Percentiles rank a stretch among this genome's conserved stretches.
phyloP scores from a whole-genome alignment of 2,797 vertebrate species.

The Clamator glandarius region DNA sequence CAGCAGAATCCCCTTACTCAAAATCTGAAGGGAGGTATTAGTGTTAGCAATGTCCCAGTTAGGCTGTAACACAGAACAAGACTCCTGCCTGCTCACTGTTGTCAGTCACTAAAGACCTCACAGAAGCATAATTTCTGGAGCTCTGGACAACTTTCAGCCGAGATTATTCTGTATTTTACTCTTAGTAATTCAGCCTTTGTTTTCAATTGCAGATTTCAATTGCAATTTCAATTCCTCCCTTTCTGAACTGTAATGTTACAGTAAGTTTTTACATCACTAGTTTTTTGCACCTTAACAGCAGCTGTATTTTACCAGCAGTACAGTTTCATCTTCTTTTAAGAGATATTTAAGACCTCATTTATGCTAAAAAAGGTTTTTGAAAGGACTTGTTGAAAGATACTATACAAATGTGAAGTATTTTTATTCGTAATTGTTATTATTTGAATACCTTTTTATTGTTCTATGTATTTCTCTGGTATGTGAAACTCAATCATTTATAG shows the following conservation, averaged over 20 bases:
- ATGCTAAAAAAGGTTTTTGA: neutral
- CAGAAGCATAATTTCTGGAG: neutral
- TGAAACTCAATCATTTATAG: neutral
- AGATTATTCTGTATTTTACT: neutral
- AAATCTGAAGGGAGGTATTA: neutral
- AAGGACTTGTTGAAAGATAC: neutral
- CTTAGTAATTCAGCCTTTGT: neutral
- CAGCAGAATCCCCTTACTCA: neutral
- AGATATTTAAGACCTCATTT: neutral
- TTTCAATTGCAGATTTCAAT: neutral
- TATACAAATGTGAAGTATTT: neutral
- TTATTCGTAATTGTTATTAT: neutral
- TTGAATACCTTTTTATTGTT: neutral
- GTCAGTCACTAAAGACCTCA: neutral
- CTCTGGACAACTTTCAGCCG: neutral
- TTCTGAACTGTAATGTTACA: neutral
- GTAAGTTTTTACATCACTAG: neutral
- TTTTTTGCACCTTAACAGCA: neutral
- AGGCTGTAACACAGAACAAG: neutral
- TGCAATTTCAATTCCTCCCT: neutral
- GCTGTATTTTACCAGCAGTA: neutral
- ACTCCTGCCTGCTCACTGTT: neutral
- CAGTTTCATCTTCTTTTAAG: neutral
- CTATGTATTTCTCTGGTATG: neutral
- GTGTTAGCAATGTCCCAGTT: neutral